Percentiles rank a stretch among this genome's conserved stretches.
phyloP scores from a whole-genome alignment of 2,797 vertebrate genomes.

The Gephyroberyx darwinii region DNA sequence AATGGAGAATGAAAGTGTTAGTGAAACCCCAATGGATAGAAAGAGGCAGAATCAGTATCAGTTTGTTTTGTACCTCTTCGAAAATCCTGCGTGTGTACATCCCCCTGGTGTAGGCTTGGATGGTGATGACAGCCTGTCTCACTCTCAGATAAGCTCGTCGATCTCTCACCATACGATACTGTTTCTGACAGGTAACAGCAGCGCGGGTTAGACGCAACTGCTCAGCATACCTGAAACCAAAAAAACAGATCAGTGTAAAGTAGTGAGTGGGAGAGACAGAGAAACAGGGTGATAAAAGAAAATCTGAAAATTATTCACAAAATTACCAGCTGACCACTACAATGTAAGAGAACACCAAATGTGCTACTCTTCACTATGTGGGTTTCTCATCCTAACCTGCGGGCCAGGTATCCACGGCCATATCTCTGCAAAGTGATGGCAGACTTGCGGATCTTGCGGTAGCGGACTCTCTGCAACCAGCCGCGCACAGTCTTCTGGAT shows the following conservation, averaged over 20 bases:
- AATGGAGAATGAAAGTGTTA: too few species aligned
- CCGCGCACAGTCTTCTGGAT: conserved; percentile 95
- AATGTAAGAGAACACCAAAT: too few species aligned
- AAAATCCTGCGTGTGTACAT: conserved; percentile 89
- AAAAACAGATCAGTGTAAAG: background rate
- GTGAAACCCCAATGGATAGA: too few species aligned
- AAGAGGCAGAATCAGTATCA: background rate
- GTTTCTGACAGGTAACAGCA: conserved; percentile 88
- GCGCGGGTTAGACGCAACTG: conserved; percentile 85
- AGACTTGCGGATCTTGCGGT: conserved; percentile 80
- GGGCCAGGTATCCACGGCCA: conserved; percentile 86
- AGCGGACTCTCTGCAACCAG: conserved; percentile 89
- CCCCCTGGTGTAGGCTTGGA: conserved; percentile 90
- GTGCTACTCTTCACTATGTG: too few species aligned
- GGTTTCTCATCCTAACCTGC: conserved; percentile 81
- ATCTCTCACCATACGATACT: conserved; percentile 87
- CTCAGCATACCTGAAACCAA: conserved; percentile 80
- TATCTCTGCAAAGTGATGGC: conserved; percentile 85
- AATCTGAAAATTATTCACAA: background rate
- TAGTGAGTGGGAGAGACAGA: background rate
- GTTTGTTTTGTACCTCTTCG: conserved; percentile 80
- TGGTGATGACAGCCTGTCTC: conserved; percentile 79
- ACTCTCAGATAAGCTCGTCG: conserved; percentile 76
- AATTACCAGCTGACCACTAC: background rate
- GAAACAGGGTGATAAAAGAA: background rate